phyloP scores from a whole-genome alignment of 2,888 invertebrate species.

The Caenorhabditis sp. region DNA sequence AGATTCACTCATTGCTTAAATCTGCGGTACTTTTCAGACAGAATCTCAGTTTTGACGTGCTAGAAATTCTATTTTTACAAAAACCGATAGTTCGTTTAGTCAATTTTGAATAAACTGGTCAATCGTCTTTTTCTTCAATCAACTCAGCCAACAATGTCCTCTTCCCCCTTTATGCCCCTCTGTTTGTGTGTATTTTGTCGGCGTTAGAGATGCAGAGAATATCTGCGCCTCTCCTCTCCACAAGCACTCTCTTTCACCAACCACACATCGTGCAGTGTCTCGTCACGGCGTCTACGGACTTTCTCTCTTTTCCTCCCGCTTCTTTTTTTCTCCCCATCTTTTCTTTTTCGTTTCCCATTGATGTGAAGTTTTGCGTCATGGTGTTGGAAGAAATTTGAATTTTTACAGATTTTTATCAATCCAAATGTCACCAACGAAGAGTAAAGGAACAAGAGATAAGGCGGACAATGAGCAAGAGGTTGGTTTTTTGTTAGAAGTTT shows the following conservation, averaged over 20 bases:
- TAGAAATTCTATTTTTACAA: too few relatives aligned
- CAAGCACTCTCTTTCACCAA: background rate
- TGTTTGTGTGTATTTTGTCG: slow-evolving; percentile 3
- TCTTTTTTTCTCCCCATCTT: slow-evolving; percentile 7
- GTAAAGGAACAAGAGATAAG: background rate
- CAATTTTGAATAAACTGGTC: too few relatives aligned
- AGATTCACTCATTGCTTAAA: too few relatives aligned
- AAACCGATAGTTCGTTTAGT: too few relatives aligned
- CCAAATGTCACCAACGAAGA: slow-evolving; percentile 2
- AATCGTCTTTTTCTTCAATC: too few relatives aligned
- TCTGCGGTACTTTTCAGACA: too few relatives aligned
- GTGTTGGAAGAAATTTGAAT: background rate
- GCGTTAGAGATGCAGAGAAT: slow-evolving; percentile 8
- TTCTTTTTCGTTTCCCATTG: background rate
- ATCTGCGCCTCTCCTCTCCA: background rate
- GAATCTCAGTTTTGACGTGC: too few relatives aligned
- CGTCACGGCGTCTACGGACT: slow-evolving; percentile 42
- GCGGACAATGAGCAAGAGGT: slow-evolving; percentile 1
- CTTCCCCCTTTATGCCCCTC: background rate
- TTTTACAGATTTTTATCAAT: background rate
- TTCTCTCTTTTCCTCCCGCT: slow-evolving; percentile 6
- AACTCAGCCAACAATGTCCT: too few relatives aligned
- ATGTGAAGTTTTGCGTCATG: background rate
- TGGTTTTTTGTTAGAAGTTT: background rate
- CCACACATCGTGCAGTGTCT: slow-evolving; percentile 17